Conservation (phyloP, 2,797 vertebrate species). For the Orientallactaga sibirica region DNA sequence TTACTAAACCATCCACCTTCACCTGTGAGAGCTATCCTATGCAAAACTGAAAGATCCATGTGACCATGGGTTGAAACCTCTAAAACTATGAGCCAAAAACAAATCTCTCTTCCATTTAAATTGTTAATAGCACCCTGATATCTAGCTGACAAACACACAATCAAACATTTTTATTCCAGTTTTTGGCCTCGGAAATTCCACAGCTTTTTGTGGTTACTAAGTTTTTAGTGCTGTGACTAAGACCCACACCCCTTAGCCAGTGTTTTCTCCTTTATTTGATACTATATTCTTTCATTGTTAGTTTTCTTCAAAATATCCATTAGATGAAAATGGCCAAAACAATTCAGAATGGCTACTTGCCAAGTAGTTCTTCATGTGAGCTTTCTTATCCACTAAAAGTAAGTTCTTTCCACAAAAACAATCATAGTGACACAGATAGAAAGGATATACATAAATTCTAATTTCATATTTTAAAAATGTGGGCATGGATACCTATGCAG, state of each 20-base stretch:
- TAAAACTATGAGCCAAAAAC: neutral
- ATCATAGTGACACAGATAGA: neutral
- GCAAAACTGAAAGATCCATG: neutral
- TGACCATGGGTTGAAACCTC: fast-evolving
- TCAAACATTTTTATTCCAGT: neutral
- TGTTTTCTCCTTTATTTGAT: neutral
- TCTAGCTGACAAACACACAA: neutral
- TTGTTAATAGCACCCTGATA: neutral
- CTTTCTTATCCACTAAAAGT: slow-evolving; percentile 41
- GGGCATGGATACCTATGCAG: neutral
- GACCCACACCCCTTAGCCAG: neutral
- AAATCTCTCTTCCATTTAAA: neutral
- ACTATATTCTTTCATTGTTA: neutral
- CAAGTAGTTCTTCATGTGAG: neutral
- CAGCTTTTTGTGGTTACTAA: neutral
- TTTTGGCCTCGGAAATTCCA: neutral
- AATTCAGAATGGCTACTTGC: neutral
- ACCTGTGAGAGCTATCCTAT: neutral
- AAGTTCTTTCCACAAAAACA: slow-evolving; percentile 3
- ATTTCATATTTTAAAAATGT: slow-evolving; percentile 41
- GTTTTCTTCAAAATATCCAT: slow-evolving; percentile 48
- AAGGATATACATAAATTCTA: neutral
- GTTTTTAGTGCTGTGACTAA: neutral
- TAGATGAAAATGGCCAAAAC: slow-evolving; percentile 16
- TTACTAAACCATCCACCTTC: neutral